phyloP scores from a whole-genome alignment of 2,888 invertebrate species.

The Meteorus colon region DNA sequence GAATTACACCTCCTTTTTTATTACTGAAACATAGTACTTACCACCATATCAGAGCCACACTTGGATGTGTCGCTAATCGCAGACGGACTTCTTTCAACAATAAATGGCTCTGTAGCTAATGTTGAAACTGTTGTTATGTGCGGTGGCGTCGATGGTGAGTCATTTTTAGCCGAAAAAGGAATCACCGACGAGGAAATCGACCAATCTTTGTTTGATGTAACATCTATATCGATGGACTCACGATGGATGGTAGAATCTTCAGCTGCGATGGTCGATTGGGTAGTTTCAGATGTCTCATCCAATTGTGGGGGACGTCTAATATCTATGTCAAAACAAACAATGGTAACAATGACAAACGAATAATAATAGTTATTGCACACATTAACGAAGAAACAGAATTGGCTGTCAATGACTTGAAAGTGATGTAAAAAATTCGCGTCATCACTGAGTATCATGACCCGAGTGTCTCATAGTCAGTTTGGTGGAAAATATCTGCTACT shows the following conservation, averaged over 20 bases:
- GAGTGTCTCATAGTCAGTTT: too few relatives aligned
- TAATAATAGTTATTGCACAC: too few relatives aligned
- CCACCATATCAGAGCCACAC: conserved; percentile 81
- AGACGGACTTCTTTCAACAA: conserved; percentile 75
- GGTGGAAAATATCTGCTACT: too few relatives aligned
- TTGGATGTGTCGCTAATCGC: conserved; percentile 81
- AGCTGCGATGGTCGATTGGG: conserved; percentile 67
- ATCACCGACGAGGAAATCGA: conserved; percentile 56
- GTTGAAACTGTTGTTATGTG: conserved; percentile 47
- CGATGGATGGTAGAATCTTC: conserved; percentile 69
- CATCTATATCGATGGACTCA: conserved; percentile 55
- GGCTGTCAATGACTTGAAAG: too few relatives aligned
- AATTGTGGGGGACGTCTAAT: conserved; percentile 59
- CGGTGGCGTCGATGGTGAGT: neutral
- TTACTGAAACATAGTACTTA: conserved; percentile 70
- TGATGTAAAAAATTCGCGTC: too few relatives aligned
- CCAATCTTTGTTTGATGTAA: conserved; percentile 66
- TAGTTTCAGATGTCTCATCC: conserved; percentile 71
- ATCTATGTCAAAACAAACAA: conserved; percentile 36
- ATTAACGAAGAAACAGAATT: too few relatives aligned
- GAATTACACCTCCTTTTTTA: neutral
- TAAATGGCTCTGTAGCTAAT: conserved; percentile 58
- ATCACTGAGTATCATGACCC: too few relatives aligned
- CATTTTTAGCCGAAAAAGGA: neutral
- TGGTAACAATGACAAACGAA: neutral